These are phyloP conservation scores for Poecilia picta DNA, from an alignment of 2,797 vertebrate genomes.

Conservation along the genomic window DNA sequence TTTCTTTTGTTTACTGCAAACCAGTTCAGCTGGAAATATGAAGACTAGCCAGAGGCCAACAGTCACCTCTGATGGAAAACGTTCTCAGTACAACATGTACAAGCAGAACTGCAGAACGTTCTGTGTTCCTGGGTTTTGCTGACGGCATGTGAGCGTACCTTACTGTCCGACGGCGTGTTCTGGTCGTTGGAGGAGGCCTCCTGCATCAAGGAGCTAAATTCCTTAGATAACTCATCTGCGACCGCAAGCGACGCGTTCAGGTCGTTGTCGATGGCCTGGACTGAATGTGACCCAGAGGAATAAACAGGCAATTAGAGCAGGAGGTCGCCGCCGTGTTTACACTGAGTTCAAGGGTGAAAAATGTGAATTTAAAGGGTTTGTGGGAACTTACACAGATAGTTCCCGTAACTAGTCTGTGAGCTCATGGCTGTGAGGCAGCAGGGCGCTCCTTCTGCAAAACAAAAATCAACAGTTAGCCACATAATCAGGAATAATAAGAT, in stretches of 20 bases:
- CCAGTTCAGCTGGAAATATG: not conserved
- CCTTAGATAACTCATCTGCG: slow-evolving; percentile 88
- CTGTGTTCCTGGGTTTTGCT: not conserved
- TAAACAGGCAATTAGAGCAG: slow-evolving; percentile 23
- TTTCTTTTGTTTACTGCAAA: not conserved
- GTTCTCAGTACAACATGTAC: not conserved
- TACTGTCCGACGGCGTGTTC: not conserved
- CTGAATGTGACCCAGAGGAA: slow-evolving; percentile 60
- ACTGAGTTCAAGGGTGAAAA: slow-evolving; percentile 1
- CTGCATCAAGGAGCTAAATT: slow-evolving; percentile 84
- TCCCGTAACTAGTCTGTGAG: slow-evolving; percentile 58
- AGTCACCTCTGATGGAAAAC: not conserved
- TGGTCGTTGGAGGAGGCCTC: slow-evolving; percentile 60
- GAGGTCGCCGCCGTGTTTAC: not conserved
- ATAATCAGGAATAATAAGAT: too few species aligned
- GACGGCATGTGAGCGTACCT: slow-evolving; percentile 51
- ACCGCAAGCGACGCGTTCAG: slow-evolving; percentile 88
- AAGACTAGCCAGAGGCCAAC: not conserved
- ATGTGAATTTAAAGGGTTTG: not conserved
- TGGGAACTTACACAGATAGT: slow-evolving; percentile 77
- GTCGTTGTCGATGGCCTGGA: slow-evolving; percentile 87
- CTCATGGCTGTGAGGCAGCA: slow-evolving; percentile 67
- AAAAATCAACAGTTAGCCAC: not conserved
- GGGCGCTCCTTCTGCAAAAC: slow-evolving; percentile 48
- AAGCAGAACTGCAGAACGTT: not conserved